Evolutionary conservation across 1,140 invertebrate species (phyloP).

Genomic region (Caenorhabditis tropicalis): DNA sequence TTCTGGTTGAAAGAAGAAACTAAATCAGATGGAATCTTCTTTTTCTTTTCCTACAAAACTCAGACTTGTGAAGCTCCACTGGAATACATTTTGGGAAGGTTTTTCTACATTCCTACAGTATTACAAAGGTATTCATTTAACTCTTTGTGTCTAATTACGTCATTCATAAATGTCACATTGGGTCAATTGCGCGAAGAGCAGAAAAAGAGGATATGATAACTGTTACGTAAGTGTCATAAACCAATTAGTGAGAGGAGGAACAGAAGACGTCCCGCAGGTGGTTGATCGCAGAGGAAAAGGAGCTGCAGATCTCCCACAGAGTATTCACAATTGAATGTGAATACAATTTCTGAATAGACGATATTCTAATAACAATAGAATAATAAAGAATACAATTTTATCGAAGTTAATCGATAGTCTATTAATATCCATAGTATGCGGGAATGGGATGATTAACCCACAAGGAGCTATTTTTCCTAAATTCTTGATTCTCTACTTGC

Average conservation of each 20-base stretch:
- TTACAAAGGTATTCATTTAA: neutral
- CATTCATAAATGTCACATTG: neutral
- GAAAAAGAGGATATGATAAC: neutral
- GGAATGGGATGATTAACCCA: too few relatives aligned
- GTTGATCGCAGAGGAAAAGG: neutral
- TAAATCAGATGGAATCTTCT: too few relatives aligned
- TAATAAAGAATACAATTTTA: too few relatives aligned
- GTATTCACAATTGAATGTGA: neutral
- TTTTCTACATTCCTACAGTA: neutral
- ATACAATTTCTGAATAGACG: neutral
- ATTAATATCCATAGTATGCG: too few relatives aligned
- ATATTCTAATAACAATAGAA: too few relatives aligned
- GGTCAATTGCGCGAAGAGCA: neutral
- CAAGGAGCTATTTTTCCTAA: too few relatives aligned
- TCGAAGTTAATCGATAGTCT: too few relatives aligned
- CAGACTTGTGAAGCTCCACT: too few relatives aligned
- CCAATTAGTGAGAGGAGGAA: neutral
- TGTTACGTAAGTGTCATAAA: constrained; percentile 25
- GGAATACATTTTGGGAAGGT: too few relatives aligned
- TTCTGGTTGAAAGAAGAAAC: too few relatives aligned
- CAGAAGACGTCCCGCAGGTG: neutral
- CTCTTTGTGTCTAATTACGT: neutral
- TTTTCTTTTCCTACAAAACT: neutral
- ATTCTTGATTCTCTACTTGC: too few relatives aligned
- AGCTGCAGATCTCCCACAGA: neutral